A percentile compares a stretch with the other conserved stretches of the same genome.
Conservation (phyloP, 1,140 invertebrate species). For the Drosophila tani region DNA sequence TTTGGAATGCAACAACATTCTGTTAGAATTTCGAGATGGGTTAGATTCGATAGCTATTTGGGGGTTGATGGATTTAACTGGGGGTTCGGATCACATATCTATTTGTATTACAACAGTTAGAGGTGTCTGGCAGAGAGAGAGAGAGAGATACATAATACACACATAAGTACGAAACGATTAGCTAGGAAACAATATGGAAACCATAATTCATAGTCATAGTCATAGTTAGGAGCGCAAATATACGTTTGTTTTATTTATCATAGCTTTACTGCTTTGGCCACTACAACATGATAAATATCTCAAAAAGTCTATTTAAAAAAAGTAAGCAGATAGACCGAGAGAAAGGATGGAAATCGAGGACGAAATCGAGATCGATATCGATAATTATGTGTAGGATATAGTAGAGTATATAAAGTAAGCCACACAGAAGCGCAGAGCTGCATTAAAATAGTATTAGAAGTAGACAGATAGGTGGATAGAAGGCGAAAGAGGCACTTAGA, state of each 20-base stretch:
- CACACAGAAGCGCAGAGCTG: constrained; percentile 48
- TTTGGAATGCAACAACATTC: constrained; percentile 37
- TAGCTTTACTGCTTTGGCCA: constrained; percentile 48
- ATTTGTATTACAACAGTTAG: constrained; percentile 66
- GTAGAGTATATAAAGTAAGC: constrained; percentile 26
- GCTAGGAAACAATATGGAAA: constrained; percentile 63
- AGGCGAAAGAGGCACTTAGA: constrained; percentile 2
- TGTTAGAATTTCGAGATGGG: constrained; percentile 25
- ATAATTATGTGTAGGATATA: constrained; percentile 7
- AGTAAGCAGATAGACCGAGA: constrained; percentile 25
- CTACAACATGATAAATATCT: constrained; percentile 72
- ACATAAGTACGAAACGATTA: constrained; percentile 72
- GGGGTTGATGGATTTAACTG: constrained; percentile 19
- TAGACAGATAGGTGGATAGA: constrained; percentile 14
- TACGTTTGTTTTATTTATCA: constrained; percentile 43
- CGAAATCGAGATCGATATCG: constrained; percentile 15
- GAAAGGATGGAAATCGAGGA: constrained; percentile 7
- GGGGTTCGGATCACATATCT: constrained; percentile 48
- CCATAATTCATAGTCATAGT: constrained; percentile 51
- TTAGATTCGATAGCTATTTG: constrained; percentile 24
- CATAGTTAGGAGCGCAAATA: constrained; percentile 36
- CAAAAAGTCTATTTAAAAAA: constrained; percentile 26
- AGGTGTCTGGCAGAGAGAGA: constrained; percentile 48
- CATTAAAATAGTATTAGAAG: constrained; percentile 4
- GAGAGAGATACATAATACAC: constrained; percentile 31